These are phyloP conservation scores for Papilio machaon DNA, from an alignment of 1,140 invertebrate genomes.

Conservation along the genomic window DNA sequence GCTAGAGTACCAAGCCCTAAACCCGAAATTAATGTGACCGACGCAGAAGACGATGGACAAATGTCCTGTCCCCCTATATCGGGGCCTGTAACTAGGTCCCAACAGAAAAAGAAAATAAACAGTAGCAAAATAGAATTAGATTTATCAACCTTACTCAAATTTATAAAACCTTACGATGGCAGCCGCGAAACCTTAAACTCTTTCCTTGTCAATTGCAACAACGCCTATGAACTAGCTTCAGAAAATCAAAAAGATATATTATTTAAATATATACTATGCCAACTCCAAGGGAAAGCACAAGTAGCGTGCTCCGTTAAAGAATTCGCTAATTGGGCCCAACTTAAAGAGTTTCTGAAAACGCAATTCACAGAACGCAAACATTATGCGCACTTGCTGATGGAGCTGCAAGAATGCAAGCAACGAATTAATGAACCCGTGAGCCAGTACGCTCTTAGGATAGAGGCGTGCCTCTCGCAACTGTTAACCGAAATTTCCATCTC, in stretches of 20 bases:
- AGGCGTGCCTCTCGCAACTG: background rate
- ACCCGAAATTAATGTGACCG: too few species aligned
- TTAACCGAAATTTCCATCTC: conserved; percentile 28
- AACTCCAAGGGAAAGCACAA: conserved; percentile 30
- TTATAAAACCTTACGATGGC: conserved; percentile 16
- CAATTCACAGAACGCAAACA: conserved; percentile 37
- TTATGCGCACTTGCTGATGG: conserved; percentile 28
- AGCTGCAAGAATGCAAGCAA: conserved; percentile 34
- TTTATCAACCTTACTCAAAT: background rate
- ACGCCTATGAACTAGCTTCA: conserved; percentile 10
- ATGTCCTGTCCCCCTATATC: too few species aligned
- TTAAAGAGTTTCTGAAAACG: conserved; percentile 34
- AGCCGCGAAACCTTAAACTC: conserved; percentile 25
- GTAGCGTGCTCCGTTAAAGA: conserved; percentile 35
- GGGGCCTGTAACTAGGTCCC: too few species aligned
- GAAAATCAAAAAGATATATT: conserved; percentile 12
- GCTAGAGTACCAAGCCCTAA: too few species aligned
- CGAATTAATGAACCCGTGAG: background rate
- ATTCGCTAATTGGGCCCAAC: conserved; percentile 27
- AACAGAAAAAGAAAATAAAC: conserved; percentile 24
- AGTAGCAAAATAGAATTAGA: background rate
- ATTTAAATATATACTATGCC: conserved; percentile 27
- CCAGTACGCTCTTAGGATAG: background rate
- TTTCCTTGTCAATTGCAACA: conserved; percentile 11
- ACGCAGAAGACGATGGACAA: too few species aligned